phyloP scores from a whole-genome alignment of 2,888 invertebrate genomes.

The Ramazzottius varieornatus region DNA sequence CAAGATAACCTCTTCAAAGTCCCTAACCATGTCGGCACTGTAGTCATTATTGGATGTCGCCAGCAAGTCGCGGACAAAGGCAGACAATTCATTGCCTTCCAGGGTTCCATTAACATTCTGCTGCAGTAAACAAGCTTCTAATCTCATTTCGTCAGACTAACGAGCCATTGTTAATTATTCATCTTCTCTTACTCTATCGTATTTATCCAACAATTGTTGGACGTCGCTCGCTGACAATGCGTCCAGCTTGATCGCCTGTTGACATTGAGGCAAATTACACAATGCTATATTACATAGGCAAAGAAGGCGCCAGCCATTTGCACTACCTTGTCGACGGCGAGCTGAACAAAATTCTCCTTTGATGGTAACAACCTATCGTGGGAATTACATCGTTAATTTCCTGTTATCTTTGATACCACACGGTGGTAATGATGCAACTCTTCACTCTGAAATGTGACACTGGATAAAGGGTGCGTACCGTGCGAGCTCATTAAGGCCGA shows the following conservation, averaged over 20 bases:
- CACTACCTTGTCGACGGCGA: not conserved
- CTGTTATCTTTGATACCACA: no score
- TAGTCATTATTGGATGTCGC: not conserved
- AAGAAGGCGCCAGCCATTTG: not conserved
- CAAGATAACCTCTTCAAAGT: not conserved
- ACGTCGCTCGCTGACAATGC: not conserved
- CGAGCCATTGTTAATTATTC: no score
- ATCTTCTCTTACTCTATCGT: not conserved
- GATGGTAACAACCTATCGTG: not conserved
- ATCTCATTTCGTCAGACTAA: no score
- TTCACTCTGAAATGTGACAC: no score
- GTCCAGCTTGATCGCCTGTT: not conserved
- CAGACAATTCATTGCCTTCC: not conserved
- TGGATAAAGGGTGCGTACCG: not conserved
- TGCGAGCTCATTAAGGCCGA: not conserved
- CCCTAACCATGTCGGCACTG: not conserved
- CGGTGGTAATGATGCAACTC: no score
- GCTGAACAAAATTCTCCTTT: not conserved
- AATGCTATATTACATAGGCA: not conserved
- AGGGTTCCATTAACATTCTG: not conserved
- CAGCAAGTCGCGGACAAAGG: constrained; percentile 1
- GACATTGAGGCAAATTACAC: no score
- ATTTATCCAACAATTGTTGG: not conserved
- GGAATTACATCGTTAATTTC: no score
- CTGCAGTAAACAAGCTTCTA: not conserved